These are phyloP conservation scores for Pomacea canaliculata DNA, from an alignment of 2,888 invertebrate species.

Conservation along the genomic window DNA sequence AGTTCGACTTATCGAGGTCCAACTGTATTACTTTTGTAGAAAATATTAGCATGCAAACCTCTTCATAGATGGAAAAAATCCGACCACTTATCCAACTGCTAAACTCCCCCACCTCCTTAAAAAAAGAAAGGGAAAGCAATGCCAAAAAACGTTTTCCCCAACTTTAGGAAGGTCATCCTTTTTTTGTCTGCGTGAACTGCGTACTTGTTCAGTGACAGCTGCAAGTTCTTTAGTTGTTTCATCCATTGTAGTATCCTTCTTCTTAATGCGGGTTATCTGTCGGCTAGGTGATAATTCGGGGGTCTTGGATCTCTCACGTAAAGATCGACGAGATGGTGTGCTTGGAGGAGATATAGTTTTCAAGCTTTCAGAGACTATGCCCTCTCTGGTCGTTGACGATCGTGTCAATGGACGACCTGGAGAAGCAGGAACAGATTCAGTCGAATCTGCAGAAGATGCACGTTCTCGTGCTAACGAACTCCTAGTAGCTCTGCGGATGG, in stretches of 20 bases:
- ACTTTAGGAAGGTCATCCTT: not conserved
- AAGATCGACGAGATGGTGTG: conserved; percentile 7
- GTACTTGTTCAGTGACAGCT: conserved; percentile 15
- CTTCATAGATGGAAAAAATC: too few relatives aligned
- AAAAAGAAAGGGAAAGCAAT: too few relatives aligned
- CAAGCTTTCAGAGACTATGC: not conserved
- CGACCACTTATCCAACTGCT: too few relatives aligned
- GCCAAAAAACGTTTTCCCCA: not conserved
- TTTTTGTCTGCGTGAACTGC: conserved; percentile 13
- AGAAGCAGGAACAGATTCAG: not conserved
- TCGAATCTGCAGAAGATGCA: conserved; percentile 1
- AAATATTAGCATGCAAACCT: too few relatives aligned
- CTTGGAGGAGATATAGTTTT: not conserved
- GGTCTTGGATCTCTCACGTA: conserved; percentile 5
- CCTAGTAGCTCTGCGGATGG: conserved; percentile 23
- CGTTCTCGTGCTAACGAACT: not conserved
- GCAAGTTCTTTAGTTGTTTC: conserved; percentile 8
- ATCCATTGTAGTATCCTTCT: not conserved
- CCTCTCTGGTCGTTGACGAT: not conserved
- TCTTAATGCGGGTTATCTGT: conserved; percentile 8
- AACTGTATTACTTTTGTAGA: too few relatives aligned
- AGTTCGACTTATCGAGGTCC: too few relatives aligned
- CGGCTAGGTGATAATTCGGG: conserved; percentile 8
- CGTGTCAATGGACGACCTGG: not conserved
- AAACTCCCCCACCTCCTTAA: too few relatives aligned